Evolutionary conservation across 2,797 vertebrate species (phyloP).

Genomic region (Pampus argenteus): DNA sequence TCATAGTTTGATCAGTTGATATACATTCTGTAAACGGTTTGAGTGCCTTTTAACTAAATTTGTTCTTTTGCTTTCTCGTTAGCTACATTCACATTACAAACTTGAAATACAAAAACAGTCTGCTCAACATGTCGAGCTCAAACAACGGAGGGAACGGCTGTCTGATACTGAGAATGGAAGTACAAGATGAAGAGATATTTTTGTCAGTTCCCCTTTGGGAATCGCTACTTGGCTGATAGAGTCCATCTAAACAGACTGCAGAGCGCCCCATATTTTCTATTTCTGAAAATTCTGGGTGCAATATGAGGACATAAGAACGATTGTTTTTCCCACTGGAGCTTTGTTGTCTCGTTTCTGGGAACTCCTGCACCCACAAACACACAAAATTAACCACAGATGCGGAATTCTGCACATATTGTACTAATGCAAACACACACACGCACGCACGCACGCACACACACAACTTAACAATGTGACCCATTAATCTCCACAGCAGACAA

Average conservation of each 20-base stretch:
- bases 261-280: conserved; percentile 56
- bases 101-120: conserved; percentile 62
- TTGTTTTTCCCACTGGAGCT: conserved; percentile 51
- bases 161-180: conserved; percentile 58
- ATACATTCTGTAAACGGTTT: conserved; percentile 64
- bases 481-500: conserved; percentile 83
- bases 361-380: conserved; percentile 66
- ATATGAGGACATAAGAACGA: conserved; percentile 68
- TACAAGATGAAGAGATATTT: conserved; percentile 51
- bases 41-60: conserved; percentile 45
- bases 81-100: conserved; percentile 69
- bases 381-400: conserved; percentile 74
- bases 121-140: conserved; percentile 48
- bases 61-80: conserved; percentile 59
- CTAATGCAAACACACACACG: conserved; percentile 34
- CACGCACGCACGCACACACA: conserved; percentile 28
- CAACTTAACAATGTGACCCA: conserved; percentile 76
- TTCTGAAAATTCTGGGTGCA: conserved; percentile 72
- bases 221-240: conserved; percentile 61
- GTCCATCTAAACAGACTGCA: conserved; percentile 43
- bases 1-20: conserved; percentile 39
- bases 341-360: conserved; percentile 58
- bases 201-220: conserved; percentile 56
- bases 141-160: conserved; percentile 45
- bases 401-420: conserved; percentile 65